Percentiles rank a stretch among this genome's conserved stretches.
These are phyloP conservation scores for Ptychochromis oligacanthus DNA, from an alignment of 2,113 vertebrate species.

Conservation along the genomic window DNA sequence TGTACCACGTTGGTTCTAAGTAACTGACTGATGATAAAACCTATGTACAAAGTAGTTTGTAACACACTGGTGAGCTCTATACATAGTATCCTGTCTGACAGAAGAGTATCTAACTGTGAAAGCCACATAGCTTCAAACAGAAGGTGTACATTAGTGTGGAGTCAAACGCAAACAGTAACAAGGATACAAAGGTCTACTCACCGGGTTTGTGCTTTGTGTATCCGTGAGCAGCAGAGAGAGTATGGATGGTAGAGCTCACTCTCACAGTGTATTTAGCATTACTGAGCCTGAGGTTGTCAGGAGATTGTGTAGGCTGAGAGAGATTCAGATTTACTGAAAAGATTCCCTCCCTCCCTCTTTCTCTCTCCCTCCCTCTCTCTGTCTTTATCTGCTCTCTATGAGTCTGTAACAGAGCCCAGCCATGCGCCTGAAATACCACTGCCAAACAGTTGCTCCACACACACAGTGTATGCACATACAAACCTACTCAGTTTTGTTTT, in stretches of 20 bases:
- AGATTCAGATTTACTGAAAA: slow-evolving; percentile 37
- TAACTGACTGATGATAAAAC: background rate
- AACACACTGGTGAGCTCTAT: background rate
- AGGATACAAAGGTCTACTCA: slow-evolving; percentile 46
- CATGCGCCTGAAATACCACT: slow-evolving; percentile 56
- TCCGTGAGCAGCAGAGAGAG: slow-evolving; percentile 26
- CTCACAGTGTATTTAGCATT: slow-evolving; percentile 45
- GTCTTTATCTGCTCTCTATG: slow-evolving; percentile 15
- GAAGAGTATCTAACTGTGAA: background rate
- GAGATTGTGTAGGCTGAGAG: slow-evolving; percentile 57
- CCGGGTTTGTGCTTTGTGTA: slow-evolving; percentile 17
- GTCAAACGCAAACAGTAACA: background rate
- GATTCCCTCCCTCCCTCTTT: slow-evolving; percentile 7
- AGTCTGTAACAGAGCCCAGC: slow-evolving; percentile 33
- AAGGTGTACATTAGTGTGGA: background rate
- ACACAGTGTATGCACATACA: background rate
- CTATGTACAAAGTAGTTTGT: background rate
- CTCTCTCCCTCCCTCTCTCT: background rate
- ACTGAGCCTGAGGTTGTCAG: slow-evolving; percentile 36
- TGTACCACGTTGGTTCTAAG: slow-evolving; percentile 1
- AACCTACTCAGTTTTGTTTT: background rate
- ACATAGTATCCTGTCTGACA: background rate
- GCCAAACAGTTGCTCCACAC: slow-evolving; percentile 37
- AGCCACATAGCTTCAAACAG: background rate
- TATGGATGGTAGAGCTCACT: slow-evolving; percentile 27